These are phyloP conservation scores for Myotis myotis DNA, from an alignment of 2,797 vertebrate species.

Conservation along the genomic window DNA sequence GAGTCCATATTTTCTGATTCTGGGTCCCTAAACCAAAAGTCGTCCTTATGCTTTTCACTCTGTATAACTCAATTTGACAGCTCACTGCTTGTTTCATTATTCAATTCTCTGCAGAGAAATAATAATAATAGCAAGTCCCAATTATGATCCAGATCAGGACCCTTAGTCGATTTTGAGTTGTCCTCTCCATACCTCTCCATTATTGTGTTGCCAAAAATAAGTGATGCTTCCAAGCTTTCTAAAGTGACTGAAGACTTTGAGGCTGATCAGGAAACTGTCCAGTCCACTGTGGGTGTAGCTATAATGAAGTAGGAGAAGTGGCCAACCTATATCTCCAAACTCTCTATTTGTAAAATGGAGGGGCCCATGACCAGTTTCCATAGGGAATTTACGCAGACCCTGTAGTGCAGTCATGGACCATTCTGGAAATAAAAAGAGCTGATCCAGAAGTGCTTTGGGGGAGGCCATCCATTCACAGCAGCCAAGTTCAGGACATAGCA, in stretches of 20 bases:
- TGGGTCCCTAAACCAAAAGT: not conserved
- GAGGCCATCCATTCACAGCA: not conserved
- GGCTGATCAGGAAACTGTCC: not conserved
- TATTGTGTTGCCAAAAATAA: not conserved
- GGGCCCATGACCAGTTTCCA: not conserved
- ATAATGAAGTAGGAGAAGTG: not conserved
- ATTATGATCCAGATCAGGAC: not conserved
- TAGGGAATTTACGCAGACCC: not conserved
- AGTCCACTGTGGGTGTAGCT: not conserved
- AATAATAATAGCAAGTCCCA: not conserved
- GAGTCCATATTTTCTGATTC: not conserved
- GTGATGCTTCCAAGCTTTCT: not conserved
- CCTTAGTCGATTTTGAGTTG: not conserved
- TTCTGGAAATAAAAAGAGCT: not conserved
- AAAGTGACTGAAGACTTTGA: not conserved
- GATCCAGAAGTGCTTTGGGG: not conserved
- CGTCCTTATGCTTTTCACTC: not conserved
- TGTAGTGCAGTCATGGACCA: not conserved
- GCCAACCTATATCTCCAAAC: not conserved
- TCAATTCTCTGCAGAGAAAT: not conserved
- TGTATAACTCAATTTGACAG: not conserved
- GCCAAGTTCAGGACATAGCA: not conserved
- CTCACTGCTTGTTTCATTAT: not conserved
- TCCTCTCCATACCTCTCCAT: not conserved
- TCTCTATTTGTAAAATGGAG: not conserved